Evolutionary conservation across 1,140 invertebrate genomes (phyloP).

Genomic region (Drosophila littoralis): DNA sequence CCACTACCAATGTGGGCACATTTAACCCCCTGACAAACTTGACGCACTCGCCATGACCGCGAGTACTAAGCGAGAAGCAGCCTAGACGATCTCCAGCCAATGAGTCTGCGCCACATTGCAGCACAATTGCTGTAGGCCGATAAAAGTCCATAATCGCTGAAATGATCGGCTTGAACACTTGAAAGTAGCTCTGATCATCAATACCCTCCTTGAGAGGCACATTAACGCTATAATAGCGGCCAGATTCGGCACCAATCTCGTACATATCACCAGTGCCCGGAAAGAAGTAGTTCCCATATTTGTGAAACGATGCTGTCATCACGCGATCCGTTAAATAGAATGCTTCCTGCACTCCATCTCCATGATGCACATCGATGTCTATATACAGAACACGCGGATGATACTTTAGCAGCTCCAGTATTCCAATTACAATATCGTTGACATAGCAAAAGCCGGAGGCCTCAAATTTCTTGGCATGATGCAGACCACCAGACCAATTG

Average conservation of each 20-base stretch:
- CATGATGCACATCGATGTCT: conserved; percentile 99
- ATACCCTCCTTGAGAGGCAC: conserved; percentile 98
- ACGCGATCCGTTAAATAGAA: conserved; percentile 99
- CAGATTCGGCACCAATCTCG: conserved; percentile 96
- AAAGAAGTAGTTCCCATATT: conserved; percentile 99
- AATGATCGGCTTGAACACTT: conserved; percentile 98
- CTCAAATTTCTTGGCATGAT: conserved; percentile 99
- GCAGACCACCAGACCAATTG: conserved; percentile 99
- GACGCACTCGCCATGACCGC: conserved; percentile 97
- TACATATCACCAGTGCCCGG: conserved; percentile 99
- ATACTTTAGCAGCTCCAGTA: conserved; percentile 97
- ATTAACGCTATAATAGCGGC: conserved; percentile 98
- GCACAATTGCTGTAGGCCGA: conserved; percentile 97
- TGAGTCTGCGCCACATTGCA: conserved; percentile 99
- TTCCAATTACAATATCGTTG: conserved; percentile 99
- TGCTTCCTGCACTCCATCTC: conserved; percentile 99
- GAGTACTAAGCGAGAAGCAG: conserved; percentile 86
- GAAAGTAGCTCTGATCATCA: conserved; percentile 96
- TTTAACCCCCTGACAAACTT: conserved; percentile 97
- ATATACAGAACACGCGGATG: conserved; percentile 98
- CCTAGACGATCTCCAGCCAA: conserved; percentile 95
- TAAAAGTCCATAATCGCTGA: conserved; percentile 98
- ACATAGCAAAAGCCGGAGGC: conserved; percentile 89
- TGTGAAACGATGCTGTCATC: conserved; percentile 99
- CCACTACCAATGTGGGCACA: conserved; percentile 96